Percentiles rank a stretch among this genome's conserved stretches.
Evolutionary conservation across 2,113 vertebrate species (phyloP).

Genomic region (Crotalus tigris): DNA sequence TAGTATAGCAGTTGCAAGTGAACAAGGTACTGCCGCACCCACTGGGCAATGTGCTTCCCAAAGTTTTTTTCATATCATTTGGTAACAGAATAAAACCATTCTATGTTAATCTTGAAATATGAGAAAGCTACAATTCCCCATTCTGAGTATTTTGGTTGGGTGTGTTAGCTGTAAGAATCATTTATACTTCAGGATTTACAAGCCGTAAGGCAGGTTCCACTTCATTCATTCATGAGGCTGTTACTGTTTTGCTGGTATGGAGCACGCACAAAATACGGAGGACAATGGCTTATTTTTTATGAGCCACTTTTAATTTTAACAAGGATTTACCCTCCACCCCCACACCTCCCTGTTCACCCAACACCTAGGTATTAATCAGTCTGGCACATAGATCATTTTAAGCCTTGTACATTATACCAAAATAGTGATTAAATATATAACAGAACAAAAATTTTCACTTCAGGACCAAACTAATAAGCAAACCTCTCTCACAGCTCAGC

Average conservation of each 20-base stretch:
- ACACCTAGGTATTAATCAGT: conserved; percentile 18
- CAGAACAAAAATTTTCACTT: conserved; percentile 3
- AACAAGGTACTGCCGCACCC: neutral
- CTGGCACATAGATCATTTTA: neutral
- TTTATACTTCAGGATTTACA: neutral
- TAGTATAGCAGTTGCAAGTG: neutral
- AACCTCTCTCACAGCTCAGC: neutral
- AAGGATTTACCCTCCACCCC: neutral
- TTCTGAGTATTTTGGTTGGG: neutral
- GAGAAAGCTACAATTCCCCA: neutral
- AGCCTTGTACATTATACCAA: conserved; percentile 6
- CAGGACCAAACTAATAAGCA: conserved; percentile 14
- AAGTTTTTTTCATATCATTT: neutral
- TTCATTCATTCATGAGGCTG: too few species aligned
- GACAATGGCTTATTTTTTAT: neutral
- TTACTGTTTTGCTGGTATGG: neutral
- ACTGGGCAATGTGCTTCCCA: neutral
- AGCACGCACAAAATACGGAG: neutral
- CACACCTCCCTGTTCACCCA: neutral
- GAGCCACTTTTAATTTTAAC: conserved; percentile 21
- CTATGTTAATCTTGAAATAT: conserved; percentile 1
- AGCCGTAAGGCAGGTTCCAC: neutral
- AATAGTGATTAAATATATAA: conserved; percentile 16
- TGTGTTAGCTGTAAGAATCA: neutral
- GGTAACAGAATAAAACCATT: neutral